Evolutionary conservation across 2,888 invertebrate genomes (phyloP).

Genomic region (Drymonia ruficornis): DNA sequence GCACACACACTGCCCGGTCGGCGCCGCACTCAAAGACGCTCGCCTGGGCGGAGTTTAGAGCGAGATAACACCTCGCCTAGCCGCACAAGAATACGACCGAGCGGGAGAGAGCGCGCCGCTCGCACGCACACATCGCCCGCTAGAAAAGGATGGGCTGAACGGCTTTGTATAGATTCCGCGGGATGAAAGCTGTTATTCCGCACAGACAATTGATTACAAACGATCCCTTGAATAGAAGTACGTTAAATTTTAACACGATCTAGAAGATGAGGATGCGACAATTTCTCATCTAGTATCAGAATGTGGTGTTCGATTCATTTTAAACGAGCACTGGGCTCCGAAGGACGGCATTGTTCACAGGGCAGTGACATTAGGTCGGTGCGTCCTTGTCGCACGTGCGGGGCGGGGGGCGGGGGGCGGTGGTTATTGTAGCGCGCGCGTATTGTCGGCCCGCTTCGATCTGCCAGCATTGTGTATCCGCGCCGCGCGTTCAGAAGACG

Average conservation of each 20-base stretch:
- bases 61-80: conserved; percentile 71
- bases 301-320: conserved; percentile 55
- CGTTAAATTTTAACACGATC: conserved; percentile 37
- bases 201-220: conserved; percentile 81
- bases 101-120: conserved; percentile 60
- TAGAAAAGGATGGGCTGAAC: conserved; percentile 79
- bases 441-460: conserved; percentile 83
- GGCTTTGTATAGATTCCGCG: conserved; percentile 82
- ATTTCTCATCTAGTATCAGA: conserved; percentile 26
- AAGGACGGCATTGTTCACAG: conserved; percentile 81
- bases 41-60: conserved; percentile 80
- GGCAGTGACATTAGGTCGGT: conserved; percentile 83
- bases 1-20: conserved; percentile 69
- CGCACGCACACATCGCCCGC: conserved; percentile 75
- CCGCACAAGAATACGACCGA: conserved; percentile 52
- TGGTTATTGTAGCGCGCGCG: conserved; percentile 83
- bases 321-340: conserved; percentile 46
- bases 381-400: conserved; percentile 80
- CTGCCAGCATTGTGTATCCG: conserved; percentile 82
- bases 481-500: conserved; percentile 67
- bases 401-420: conserved; percentile 73
- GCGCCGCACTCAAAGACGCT: conserved; percentile 62
- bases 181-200: conserved; percentile 75
- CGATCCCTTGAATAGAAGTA: conserved; percentile 54
- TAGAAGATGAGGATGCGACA: conserved; percentile 14